Base-by-base conservation (phyloP, 2,888 invertebrate genomes). In the Biston betularia region DNA sequence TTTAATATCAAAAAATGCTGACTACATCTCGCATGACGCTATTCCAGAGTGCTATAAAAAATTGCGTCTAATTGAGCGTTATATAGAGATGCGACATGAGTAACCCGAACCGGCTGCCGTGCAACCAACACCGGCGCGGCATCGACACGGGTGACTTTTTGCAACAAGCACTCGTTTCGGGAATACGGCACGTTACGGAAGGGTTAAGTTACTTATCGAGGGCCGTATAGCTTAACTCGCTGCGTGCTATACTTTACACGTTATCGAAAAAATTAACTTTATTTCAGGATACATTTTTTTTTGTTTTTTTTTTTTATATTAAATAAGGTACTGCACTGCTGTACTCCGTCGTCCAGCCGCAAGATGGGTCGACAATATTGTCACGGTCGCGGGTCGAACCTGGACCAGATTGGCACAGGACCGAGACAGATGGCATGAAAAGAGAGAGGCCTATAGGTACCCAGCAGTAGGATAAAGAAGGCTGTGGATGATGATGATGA, bases 51-150 rank as follows among this genome's bases (percentile, higher is more conserved):
- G 53, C 58, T 69, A 58, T 65, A 67, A 85, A 86, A 88, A 87
- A 80, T 81, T 69, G 82, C 78, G 85, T 84, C 84, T 90, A 92
- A 93, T 93, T 90, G 92, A 93, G 87, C 92, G 89, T 89, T 84
- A 86, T 87, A 84, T 83, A 81, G 83, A 87, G 85, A 81, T 83
- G 85, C 79, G 73, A 79, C 80, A 78, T 33, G 78, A 82, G 90
- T 87, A 90, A 92, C 81, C 75, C 76, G 87, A 91, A 76, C 80
- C 80, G 78, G 79, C 80, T 74, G 84, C 83, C 79, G 76, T 72
- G 15, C 75, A 92, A 80, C 79, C 73, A 86, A 91, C 84, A 89
- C 86, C 82, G 75, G 80, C 77, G 79, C 77, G 79, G 38, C 38
- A 6, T 9, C 9, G 3, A 6, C 38, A 38, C 54, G 42, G 40